A percentile compares a stretch with the other conserved stretches of the same genome.
Conservation (phyloP, 2,797 vertebrate species). For the Sphenopsis melanotis region DNA sequence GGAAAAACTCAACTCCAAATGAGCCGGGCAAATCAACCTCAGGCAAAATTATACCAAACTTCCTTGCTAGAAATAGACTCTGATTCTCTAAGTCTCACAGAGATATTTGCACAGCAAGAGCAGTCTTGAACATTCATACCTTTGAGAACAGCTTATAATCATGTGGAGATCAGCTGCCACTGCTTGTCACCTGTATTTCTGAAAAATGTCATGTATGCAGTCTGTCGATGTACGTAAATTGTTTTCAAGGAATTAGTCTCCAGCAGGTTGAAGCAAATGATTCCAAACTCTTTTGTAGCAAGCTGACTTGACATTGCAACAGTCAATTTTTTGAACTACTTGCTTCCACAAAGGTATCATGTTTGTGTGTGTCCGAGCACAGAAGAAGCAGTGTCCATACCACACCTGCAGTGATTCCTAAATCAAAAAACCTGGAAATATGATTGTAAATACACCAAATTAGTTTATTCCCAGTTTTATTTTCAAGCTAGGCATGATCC, state of each 20-base stretch:
- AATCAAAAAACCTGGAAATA: accelerated
- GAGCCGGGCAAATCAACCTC: not conserved
- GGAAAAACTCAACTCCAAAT: not conserved
- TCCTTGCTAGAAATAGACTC: not conserved
- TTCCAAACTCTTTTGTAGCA: not conserved
- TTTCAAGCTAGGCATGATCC: not conserved
- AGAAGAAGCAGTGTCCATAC: not conserved
- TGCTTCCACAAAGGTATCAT: not conserved
- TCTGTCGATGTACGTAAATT: not conserved
- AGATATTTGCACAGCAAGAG: not conserved
- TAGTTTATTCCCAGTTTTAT: not conserved
- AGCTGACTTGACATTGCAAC: not conserved
- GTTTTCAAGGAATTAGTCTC: conserved; percentile 11
- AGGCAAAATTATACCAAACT: not conserved
- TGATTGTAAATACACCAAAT: accelerated
- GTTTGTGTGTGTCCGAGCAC: not conserved
- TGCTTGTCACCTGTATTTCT: conserved; percentile 4
- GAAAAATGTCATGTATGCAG: not conserved
- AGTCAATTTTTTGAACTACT: not conserved
- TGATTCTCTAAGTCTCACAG: not conserved
- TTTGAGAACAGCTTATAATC: conserved; percentile 35
- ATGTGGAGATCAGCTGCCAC: conserved; percentile 33
- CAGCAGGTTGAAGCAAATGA: not conserved
- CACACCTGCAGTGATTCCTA: not conserved
- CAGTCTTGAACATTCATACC: not conserved